These are phyloP conservation scores for Furcula furcula DNA, from an alignment of 2,888 invertebrate genomes.

Conservation along the genomic window DNA sequence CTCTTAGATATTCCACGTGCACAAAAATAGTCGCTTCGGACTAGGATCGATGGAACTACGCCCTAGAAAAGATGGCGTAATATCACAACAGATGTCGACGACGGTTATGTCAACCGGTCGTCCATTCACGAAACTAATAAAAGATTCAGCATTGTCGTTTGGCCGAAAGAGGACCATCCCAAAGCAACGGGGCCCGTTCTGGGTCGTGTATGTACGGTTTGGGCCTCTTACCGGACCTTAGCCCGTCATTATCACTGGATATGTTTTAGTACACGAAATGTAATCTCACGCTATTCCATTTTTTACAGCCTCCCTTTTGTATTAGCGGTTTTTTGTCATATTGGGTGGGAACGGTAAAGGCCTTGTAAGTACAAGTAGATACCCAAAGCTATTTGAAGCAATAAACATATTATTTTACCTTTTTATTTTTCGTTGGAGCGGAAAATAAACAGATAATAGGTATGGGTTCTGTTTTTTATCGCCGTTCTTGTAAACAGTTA, in stretches of 20 bases:
- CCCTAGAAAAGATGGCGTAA: slow-evolving; percentile 65
- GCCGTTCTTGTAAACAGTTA: background rate
- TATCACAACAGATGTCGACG: slow-evolving; percentile 78
- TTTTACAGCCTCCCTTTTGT: slow-evolving; percentile 13
- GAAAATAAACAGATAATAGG: background rate
- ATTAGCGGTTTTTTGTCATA: slow-evolving; percentile 29
- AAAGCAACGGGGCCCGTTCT: slow-evolving; percentile 55
- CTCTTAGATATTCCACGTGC: slow-evolving; percentile 61
- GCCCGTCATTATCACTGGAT: slow-evolving; percentile 57
- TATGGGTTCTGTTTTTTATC: background rate
- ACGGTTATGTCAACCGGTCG: slow-evolving; percentile 78
- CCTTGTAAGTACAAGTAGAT: slow-evolving; percentile 19
- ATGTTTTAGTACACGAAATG: slow-evolving; percentile 51
- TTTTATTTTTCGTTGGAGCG: slow-evolving; percentile 15
- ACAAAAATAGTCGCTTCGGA: slow-evolving; percentile 58
- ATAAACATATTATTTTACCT: slow-evolving; percentile 15
- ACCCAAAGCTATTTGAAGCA: slow-evolving; percentile 15
- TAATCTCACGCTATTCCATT: slow-evolving; percentile 38
- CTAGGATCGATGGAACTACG: slow-evolving; percentile 57
- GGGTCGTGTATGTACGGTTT: slow-evolving; percentile 43
- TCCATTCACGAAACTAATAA: slow-evolving; percentile 79
- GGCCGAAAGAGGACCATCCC: slow-evolving; percentile 64
- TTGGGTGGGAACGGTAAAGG: slow-evolving; percentile 25
- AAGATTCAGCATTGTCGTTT: slow-evolving; percentile 79
- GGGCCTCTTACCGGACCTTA: slow-evolving; percentile 54